Evolutionary conservation across 1,140 invertebrate species (phyloP).

Genomic region (Cotesia vestalis): DNA sequence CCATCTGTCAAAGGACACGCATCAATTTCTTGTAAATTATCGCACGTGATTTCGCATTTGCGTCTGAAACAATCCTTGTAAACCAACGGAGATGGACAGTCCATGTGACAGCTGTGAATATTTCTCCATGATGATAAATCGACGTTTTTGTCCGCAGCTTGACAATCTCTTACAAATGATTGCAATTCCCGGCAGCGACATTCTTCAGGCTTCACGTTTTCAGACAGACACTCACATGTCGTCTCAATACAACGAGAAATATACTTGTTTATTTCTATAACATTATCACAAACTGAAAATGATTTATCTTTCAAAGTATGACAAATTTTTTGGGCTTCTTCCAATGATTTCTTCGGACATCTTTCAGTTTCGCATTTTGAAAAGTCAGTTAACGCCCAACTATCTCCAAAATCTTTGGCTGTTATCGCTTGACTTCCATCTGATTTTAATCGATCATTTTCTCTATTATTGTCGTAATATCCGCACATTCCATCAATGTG

Average conservation of each 20-base stretch:
- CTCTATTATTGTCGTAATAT: slow-evolving; percentile 72
- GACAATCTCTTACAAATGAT: slow-evolving; percentile 76
- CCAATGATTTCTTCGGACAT: slow-evolving; percentile 69
- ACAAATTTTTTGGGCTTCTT: slow-evolving; percentile 73
- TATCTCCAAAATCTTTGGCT: slow-evolving; percentile 77
- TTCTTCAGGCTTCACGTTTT: slow-evolving; percentile 63
- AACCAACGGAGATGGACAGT: slow-evolving; percentile 77
- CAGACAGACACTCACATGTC: slow-evolving; percentile 74
- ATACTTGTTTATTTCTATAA: slow-evolving; percentile 73
- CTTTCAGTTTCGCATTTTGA: slow-evolving; percentile 66
- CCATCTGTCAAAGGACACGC: slow-evolving; percentile 71
- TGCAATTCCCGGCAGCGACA: slow-evolving; percentile 77
- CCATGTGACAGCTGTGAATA: slow-evolving; percentile 72
- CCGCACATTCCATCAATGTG: slow-evolving; percentile 83
- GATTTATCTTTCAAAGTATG: slow-evolving; percentile 69
- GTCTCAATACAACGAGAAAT: slow-evolving; percentile 77
- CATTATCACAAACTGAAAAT: slow-evolving; percentile 70
- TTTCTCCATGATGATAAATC: slow-evolving; percentile 78
- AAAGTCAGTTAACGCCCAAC: slow-evolving; percentile 71
- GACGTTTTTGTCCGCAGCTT: slow-evolving; percentile 69
- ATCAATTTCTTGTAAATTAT: slow-evolving; percentile 68
- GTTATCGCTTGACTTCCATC: slow-evolving; percentile 70
- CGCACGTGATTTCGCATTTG: slow-evolving; percentile 78
- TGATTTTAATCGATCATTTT: slow-evolving; percentile 77
- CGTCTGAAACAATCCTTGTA: slow-evolving; percentile 80